Base-by-base conservation (phyloP, 2,888 invertebrate species). In the Plagiodera versicolora region DNA sequence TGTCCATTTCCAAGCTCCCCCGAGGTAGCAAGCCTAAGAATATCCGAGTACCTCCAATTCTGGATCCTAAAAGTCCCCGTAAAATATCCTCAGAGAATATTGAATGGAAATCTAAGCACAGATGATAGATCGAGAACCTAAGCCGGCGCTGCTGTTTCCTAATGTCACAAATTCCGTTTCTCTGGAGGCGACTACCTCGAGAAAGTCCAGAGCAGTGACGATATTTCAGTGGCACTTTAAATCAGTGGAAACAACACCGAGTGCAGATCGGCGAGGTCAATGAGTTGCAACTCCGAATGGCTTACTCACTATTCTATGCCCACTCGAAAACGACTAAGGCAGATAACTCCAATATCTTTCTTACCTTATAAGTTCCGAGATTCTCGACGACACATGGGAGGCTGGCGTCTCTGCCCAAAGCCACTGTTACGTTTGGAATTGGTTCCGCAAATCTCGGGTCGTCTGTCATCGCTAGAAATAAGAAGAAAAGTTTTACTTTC, bases 351-450 rank as follows among this genome's bases (percentile, higher is more conserved):
- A 39, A 39, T 39, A 39, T 39, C 39, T 39, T 46, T 45, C 79
- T 82, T 82, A 94, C 94, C 89, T 93, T 94, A 76, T 93, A 94
- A 61, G 88, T 87, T 71, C 94, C 94, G 73, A 95, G 88, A 79
- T 94, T 92, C 77, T 94, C 92, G 62, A 95, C 92, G 67, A 94
- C 92, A 78, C 95, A 95, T 14, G 94, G 93, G 71, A 95, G 83
- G 78, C 90, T 92, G 69, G 93, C 94, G 79, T 95, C 94, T 71
- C 94, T 84, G 68, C 94, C 94, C 56, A 94, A 86, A 51, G 94
- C 92, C 69, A 94, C 94, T 16, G 94, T 95, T 74, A 94, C 92
- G 81, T 95, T 95, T 51, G 94, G 94, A 74, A 95, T 94, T 55
- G 93, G 92, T 81, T 94, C 94, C 30, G 92, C 87, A 77, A 95